phyloP scores from a whole-genome alignment of 2,113 vertebrate species.

The Ciconia boyciana region DNA sequence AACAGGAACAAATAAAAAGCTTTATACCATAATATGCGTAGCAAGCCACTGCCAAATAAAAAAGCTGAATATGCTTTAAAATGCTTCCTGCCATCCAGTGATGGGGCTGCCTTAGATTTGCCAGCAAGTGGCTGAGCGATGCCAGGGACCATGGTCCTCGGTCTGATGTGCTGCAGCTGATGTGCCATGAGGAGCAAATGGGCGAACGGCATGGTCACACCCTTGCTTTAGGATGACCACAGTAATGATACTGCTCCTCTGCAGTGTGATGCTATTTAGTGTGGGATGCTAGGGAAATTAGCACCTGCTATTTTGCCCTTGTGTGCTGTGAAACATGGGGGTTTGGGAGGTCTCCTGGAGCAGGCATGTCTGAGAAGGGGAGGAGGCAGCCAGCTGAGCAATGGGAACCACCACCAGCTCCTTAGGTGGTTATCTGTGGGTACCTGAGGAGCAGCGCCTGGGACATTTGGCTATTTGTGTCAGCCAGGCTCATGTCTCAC shows the following conservation, averaged over 20 bases:
- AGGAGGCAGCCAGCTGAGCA: not conserved
- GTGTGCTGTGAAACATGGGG: not conserved
- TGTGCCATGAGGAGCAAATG: not conserved
- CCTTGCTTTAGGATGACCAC: not conserved
- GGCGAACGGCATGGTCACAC: fast-evolving
- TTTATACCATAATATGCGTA: not conserved
- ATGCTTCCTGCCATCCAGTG: fast-evolving
- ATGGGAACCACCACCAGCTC: not conserved
- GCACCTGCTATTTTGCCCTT: not conserved
- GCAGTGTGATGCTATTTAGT: fast-evolving
- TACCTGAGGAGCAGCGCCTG: not conserved
- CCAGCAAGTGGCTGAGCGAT: not conserved
- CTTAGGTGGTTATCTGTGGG: not conserved
- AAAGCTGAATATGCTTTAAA: not conserved
- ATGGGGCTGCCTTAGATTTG: not conserved
- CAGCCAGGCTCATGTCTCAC: not conserved
- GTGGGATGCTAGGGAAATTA: too few relatives aligned
- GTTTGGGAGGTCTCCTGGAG: not conserved
- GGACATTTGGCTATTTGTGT: not conserved
- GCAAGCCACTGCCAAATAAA: not conserved
- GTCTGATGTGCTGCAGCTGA: fast-evolving
- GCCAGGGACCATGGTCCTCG: fast-evolving
- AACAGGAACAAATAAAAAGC: constrained; percentile 20
- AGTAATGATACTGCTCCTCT: not conserved
- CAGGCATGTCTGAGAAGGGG: not conserved